Conservation (phyloP, 1,140 invertebrate species). For the Cephus cinctus region DNA sequence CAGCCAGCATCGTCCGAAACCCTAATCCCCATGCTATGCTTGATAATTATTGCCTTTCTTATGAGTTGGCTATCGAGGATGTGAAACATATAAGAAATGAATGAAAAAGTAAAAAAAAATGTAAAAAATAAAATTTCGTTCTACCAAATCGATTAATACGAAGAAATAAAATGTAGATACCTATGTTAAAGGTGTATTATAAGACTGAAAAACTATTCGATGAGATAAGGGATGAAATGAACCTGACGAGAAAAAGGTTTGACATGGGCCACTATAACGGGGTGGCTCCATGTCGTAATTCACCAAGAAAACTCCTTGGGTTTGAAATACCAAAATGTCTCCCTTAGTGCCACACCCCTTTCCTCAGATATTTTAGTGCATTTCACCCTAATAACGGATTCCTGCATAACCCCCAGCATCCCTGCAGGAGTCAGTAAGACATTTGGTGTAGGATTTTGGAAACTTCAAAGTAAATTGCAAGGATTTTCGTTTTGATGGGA, state of each 20-base stretch:
- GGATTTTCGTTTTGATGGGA: background rate
- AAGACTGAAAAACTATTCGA: slow-evolving; percentile 12
- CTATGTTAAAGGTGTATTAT: background rate
- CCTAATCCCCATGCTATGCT: slow-evolving; percentile 11
- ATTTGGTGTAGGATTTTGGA: too few species aligned
- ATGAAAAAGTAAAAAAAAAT: too few species aligned
- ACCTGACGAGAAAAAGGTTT: slow-evolving; percentile 9
- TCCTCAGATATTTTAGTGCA: slow-evolving; percentile 1
- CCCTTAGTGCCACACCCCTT: slow-evolving; percentile 2
- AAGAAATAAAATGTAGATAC: background rate
- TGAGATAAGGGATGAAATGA: slow-evolving; percentile 14
- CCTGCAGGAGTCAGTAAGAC: too few species aligned
- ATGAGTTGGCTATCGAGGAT: background rate
- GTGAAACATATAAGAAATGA: too few species aligned
- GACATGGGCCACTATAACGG: background rate
- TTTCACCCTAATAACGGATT: background rate
- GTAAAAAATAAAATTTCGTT: too few species aligned
- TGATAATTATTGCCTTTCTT: slow-evolving; percentile 17
- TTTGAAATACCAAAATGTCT: slow-evolving; percentile 1
- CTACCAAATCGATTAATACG: too few species aligned
- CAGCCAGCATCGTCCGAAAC: slow-evolving; percentile 8
- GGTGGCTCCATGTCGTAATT: slow-evolving; percentile 2
- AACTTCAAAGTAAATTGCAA: too few species aligned
- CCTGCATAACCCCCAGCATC: too few species aligned
- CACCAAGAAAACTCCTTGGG: background rate